A percentile compares a stretch with the other conserved stretches of the same genome.
These are phyloP conservation scores for Drosophila murphyi DNA, from an alignment of 1,140 invertebrate genomes.

Conservation along the genomic window DNA sequence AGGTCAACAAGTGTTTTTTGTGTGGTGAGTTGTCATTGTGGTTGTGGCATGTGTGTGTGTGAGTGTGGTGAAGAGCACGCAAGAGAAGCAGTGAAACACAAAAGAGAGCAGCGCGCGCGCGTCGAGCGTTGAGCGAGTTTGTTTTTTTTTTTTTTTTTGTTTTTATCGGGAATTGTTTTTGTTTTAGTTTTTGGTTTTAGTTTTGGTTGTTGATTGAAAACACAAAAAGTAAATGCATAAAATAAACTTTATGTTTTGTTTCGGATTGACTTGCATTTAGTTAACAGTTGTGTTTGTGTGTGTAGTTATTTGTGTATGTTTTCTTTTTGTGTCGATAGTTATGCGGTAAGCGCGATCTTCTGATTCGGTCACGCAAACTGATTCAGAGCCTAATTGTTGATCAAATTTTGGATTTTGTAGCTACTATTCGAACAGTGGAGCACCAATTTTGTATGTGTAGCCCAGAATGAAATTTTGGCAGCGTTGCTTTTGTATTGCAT, in stretches of 20 bases:
- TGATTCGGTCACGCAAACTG: conserved; percentile 26
- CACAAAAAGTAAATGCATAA: conserved; percentile 81
- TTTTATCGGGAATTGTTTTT: conserved; percentile 37
- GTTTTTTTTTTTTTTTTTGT: conserved; percentile 54
- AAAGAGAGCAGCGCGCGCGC: conserved; percentile 61
- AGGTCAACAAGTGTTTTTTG: conserved; percentile 35
- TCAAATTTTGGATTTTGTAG: conserved; percentile 59
- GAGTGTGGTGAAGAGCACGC: conserved; percentile 66
- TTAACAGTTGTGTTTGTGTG: conserved; percentile 34
- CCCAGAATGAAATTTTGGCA: conserved; percentile 65
- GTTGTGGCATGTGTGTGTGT: conserved; percentile 39
- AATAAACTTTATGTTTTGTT: conserved; percentile 77
- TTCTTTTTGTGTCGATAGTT: conserved; percentile 13
- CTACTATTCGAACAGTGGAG: conserved; percentile 43
- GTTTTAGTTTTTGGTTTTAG: conserved; percentile 14
- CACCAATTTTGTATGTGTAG: conserved; percentile 41
- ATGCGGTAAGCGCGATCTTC: conserved; percentile 30
- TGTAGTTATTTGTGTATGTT: conserved; percentile 21
- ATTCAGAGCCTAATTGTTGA: conserved; percentile 52
- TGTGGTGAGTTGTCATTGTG: conserved; percentile 36
- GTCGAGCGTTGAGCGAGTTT: conserved; percentile 38
- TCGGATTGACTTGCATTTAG: conserved; percentile 55
- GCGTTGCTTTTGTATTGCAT: conserved; percentile 35
- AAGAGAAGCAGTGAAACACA: conserved; percentile 71
- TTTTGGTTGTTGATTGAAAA: conserved; percentile 47